Percentiles rank a stretch among this genome's conserved stretches.
phyloP scores from a whole-genome alignment of 1,140 invertebrate species.

The Drosophila athabasca region DNA sequence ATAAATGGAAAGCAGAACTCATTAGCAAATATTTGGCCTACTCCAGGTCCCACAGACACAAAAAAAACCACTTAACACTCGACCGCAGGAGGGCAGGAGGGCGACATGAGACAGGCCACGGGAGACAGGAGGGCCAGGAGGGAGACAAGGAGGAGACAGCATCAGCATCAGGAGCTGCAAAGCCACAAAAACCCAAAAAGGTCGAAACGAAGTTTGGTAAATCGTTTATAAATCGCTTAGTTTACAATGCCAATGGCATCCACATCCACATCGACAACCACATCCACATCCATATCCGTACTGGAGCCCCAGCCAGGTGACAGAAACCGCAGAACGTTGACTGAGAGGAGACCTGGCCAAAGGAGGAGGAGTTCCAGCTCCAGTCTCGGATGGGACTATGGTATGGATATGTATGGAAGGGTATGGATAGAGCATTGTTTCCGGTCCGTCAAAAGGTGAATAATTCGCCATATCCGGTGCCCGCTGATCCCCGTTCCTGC shows the following conservation, averaged over 20 bases:
- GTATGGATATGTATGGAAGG: constrained; percentile 28
- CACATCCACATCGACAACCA: constrained; percentile 9
- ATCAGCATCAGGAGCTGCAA: constrained; percentile 26
- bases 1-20: constrained; percentile 66
- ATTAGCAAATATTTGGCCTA: constrained; percentile 77
- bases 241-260: constrained; percentile 41
- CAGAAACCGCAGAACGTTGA: constrained; percentile 30
- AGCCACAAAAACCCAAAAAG: constrained; percentile 59
- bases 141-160: neutral
- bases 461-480: constrained; percentile 77
- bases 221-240: constrained; percentile 80
- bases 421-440: constrained; percentile 43
- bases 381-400: constrained; percentile 16
- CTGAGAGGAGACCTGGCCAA: constrained; percentile 12
- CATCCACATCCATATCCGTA: constrained; percentile 6
- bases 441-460: constrained; percentile 64
- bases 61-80: constrained; percentile 72
- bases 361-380: constrained; percentile 31
- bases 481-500: constrained; percentile 66
- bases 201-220: constrained; percentile 66
- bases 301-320: constrained; percentile 15
- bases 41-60: constrained; percentile 11
- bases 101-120: neutral
- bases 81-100: constrained; percentile 52
- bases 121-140: constrained; percentile 11